Base-by-base conservation (phyloP, 1,140 invertebrate species). In the Lasioglossum baleicum region DNA sequence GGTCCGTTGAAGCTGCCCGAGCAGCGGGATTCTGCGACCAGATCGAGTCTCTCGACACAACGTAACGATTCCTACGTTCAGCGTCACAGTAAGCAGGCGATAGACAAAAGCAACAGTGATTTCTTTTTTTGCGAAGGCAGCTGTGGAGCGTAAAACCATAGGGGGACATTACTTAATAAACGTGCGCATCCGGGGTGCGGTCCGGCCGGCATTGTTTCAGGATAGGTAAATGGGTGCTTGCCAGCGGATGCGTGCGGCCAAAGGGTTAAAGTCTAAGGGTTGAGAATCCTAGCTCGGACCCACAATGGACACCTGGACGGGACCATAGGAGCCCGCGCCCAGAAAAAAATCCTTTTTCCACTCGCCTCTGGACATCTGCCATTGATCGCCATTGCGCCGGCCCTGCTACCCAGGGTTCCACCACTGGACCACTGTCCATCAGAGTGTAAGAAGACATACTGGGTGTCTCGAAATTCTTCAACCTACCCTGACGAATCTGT, bases 111-210 rank as follows among this genome's bases (percentile, higher is more conserved):
- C 79, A 82, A 85, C 81, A 83, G 84, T 87, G 85, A 72, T 26
- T 60, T 64, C 73, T 70, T 35, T 73, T 91, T 91, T 91, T 89
- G 84, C 82, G 56, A 61, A 75, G 84, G 80, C 91, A 90, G 89
- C 87, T 91, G 89, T 71, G 61, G 61, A 79, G 81, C 68, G 83
- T 69, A 76, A 88, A 87, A 82, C 69, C 75, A 85, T 83, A 87
- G 80, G 87, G 89, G 89, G 87, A 90, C 87, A 90, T 90, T 88
- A 90, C 88, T 89, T 90, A 89, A 91, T 89, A 91, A 91, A 88
- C 83, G 84, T 82, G 85, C 83, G 90, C 90, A 92, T 92, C 92
- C 92, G 92, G 92, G 92, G 92, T 91, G 91, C 90, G 91, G 92
- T 92, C 92, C 92, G 86, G 92, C 83, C 77, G 48, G 85, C 77